Evolutionary conservation across 2,113 vertebrate genomes (phyloP), one percentile per base, ranked within the genome.

Genomic region (Nothobranchius furzeri): DNA sequence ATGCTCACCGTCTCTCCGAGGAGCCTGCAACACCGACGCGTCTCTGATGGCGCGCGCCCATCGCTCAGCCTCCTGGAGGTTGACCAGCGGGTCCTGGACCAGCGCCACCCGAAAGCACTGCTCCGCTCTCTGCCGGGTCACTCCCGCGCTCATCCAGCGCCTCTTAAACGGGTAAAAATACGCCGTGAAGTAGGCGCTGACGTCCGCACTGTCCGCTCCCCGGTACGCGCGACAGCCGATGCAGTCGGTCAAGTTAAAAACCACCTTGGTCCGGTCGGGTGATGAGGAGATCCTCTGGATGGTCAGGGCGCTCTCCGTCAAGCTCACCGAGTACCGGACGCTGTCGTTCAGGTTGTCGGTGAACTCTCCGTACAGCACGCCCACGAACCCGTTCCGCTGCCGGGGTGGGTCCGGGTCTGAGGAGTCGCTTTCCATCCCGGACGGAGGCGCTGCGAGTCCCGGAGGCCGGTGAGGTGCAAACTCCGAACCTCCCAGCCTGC

Each of bases 161-260:
- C 82, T 63, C 72, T 85, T 90, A 49, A 90, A 86, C 58, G 92
- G 90, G 82, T 94, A 94, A 73, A 94, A 93, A 82, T 89, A 92
- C 2, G 82, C 90, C 2, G 85, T 87, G 30, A 94, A 89, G 86
- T 88, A 91, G 25, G 92, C 93, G 17, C 84, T 89, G 10, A 72
- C 64, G 66, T 92, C 90, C 61, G 68, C 62, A 64, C 65, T 30
- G 78, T 89, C 87, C 68, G 86, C 78, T 25, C 75, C 86, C 60
- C 72, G 50, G 77, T 82, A 60, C 68, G 92, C 90, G 52, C 87
- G 89, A 76, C 91, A 91, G 37, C 93, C 93, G 17, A 92, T 42
- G 36, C 93, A 93, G 86, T 94, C 93, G 0, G 49, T 70, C 84
- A 94, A 61, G 75, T 88, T 83, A 30, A 92, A 89, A 7, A 91